Evolutionary conservation across 2,797 vertebrate genomes (phyloP).

Genomic region (Dicrostonyx torquatus): DNA sequence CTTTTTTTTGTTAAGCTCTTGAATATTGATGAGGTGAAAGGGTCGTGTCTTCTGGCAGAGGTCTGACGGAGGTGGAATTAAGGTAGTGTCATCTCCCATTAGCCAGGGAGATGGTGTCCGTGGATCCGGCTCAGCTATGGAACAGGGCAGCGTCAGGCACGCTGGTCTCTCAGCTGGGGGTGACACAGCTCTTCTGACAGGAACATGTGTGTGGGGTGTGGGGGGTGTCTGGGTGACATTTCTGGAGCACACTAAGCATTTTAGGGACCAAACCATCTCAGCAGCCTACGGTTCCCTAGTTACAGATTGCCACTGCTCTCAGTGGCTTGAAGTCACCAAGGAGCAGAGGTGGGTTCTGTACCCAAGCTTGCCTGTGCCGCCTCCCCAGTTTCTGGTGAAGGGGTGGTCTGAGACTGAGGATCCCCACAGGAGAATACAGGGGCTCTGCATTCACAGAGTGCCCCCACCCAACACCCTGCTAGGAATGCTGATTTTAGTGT

Average conservation of each 20-base stretch:
- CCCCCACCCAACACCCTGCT: no score
- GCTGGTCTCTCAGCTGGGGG: accelerated
- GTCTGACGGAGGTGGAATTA: conserved; percentile 88
- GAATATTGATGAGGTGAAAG: conserved; percentile 90
- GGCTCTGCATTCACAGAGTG: not conserved
- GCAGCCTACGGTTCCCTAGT: not conserved
- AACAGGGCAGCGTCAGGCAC: not conserved
- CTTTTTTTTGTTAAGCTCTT: conserved; percentile 89
- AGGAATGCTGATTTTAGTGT: not conserved
- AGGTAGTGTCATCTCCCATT: conserved; percentile 85
- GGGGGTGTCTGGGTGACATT: not conserved
- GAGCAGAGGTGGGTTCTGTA: not conserved
- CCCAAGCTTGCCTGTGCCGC: not conserved
- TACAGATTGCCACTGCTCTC: not conserved
- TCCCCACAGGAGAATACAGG: not conserved
- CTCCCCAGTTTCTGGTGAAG: not conserved
- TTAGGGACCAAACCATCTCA: not conserved
- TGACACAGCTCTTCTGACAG: not conserved
- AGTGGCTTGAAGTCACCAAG: not conserved
- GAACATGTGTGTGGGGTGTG: not conserved
- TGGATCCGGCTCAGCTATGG: conserved; percentile 48
- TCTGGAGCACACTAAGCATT: not conserved
- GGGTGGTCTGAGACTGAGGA: not conserved
- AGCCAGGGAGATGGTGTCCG: conserved; percentile 57
- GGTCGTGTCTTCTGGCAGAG: conserved; percentile 84